These are phyloP conservation scores for Plecotus auritus DNA, from an alignment of 2,113 vertebrate species.

Conservation along the genomic window DNA sequence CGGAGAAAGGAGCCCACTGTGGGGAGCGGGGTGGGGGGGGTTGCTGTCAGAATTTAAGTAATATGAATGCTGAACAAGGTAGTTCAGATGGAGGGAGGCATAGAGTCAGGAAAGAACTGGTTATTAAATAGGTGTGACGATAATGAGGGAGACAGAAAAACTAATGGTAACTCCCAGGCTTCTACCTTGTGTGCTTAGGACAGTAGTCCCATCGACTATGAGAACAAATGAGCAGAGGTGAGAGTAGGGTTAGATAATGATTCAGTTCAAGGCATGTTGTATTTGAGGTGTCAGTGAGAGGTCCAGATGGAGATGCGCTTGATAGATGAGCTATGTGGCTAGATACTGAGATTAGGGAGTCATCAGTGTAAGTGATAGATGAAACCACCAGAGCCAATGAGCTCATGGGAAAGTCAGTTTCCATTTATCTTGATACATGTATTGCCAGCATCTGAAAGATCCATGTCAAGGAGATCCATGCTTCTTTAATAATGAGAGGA, in stretches of 20 bases:
- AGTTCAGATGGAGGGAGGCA: neutral
- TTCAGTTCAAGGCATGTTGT: neutral
- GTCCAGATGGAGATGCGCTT: neutral
- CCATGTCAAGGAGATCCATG: neutral
- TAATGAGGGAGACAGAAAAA: neutral
- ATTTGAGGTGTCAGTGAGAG: neutral
- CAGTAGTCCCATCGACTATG: neutral
- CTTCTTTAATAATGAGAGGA: neutral
- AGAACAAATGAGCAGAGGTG: neutral
- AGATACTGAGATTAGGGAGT: neutral
- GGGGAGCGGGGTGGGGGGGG: no score
- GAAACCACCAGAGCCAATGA: neutral
- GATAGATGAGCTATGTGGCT: neutral
- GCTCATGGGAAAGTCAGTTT: neutral
- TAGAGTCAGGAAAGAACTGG: neutral
- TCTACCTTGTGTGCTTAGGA: neutral
- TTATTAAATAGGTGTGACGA: neutral
- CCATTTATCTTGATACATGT: neutral
- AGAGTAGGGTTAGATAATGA: neutral
- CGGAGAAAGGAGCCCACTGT: neutral
- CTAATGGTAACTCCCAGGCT: neutral
- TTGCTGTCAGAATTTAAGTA: neutral
- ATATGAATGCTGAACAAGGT: neutral
- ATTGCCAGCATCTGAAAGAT: neutral
- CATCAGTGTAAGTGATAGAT: neutral